Conservation (phyloP, 1,140 invertebrate genomes). For the Artemia franciscana region DNA sequence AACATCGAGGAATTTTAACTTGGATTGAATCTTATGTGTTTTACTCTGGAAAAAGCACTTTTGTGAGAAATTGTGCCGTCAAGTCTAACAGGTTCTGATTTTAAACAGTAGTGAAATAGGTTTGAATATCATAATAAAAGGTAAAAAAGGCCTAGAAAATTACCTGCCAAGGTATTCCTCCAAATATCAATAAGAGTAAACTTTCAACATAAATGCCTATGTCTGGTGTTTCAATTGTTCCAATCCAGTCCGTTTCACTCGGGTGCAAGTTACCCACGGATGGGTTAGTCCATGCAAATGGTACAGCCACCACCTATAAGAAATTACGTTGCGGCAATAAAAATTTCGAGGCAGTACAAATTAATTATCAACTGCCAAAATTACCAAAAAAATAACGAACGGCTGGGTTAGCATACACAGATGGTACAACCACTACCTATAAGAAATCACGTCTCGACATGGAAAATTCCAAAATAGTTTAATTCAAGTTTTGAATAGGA, state of each 20-base stretch:
- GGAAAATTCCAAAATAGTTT: not conserved
- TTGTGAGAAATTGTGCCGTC: too few species aligned
- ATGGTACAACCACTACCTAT: not conserved
- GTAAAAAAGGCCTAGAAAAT: too few species aligned
- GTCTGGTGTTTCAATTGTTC: not conserved
- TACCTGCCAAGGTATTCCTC: not conserved
- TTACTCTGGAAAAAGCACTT: not conserved
- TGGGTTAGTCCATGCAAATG: not conserved
- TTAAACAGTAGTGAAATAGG: too few species aligned
- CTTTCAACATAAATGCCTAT: not conserved
- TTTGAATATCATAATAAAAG: too few species aligned
- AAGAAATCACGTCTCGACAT: not conserved
- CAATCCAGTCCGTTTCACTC: not conserved
- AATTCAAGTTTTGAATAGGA: constrained; percentile 23
- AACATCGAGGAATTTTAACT: not conserved
- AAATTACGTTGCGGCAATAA: not conserved
- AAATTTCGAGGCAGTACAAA: not conserved
- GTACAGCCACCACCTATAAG: not conserved
- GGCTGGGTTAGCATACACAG: not conserved
- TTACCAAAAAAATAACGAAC: not conserved
- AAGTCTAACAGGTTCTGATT: too few species aligned
- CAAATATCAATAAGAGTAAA: not conserved
- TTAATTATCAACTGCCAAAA: constrained; percentile 43
- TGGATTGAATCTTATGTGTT: not conserved
- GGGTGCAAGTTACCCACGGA: not conserved